Percentiles rank a stretch among this genome's conserved stretches.
Conservation (phyloP, 2,888 invertebrate genomes). For the Mallateleia sp. region DNA sequence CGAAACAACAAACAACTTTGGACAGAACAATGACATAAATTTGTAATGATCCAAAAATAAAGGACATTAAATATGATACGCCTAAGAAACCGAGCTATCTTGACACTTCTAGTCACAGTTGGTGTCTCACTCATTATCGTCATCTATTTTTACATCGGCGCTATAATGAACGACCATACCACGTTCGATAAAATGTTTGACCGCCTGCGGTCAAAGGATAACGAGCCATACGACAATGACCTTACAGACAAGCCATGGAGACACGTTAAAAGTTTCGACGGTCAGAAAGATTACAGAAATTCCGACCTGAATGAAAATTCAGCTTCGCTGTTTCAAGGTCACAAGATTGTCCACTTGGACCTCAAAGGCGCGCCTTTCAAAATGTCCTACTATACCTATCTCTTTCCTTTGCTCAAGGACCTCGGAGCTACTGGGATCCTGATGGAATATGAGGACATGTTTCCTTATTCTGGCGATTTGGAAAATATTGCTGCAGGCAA, state of each 20-base stretch:
- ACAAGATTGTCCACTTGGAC: conserved; percentile 95
- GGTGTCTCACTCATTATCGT: conserved; percentile 19
- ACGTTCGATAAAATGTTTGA: conserved; percentile 68
- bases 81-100: conserved; percentile 84
- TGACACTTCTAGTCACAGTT: conserved; percentile 76
- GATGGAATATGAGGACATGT: conserved; percentile 97
- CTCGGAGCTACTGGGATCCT: conserved; percentile 95
- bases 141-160: conserved; percentile 87
- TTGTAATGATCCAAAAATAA: neutral
- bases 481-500: conserved; percentile 92
- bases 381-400: conserved; percentile 91
- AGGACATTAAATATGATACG: conserved; percentile 84
- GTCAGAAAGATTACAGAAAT: conserved; percentile 65
- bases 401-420: conserved; percentile 92
- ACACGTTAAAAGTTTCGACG: conserved; percentile 73
- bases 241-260: conserved; percentile 33
- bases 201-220: conserved; percentile 77
- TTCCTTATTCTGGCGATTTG: conserved; percentile 93
- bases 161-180: conserved; percentile 84
- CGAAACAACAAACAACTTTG: neutral
- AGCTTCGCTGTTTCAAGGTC: conserved; percentile 86
- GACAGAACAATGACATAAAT: conserved; percentile 1
- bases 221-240: conserved; percentile 78
- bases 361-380: conserved; percentile 96
- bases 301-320: conserved; percentile 30